Evolutionary conservation across 2,888 invertebrate genomes (phyloP), one percentile per base, ranked within the genome.

Genomic region (Diaphora mendica): DNA sequence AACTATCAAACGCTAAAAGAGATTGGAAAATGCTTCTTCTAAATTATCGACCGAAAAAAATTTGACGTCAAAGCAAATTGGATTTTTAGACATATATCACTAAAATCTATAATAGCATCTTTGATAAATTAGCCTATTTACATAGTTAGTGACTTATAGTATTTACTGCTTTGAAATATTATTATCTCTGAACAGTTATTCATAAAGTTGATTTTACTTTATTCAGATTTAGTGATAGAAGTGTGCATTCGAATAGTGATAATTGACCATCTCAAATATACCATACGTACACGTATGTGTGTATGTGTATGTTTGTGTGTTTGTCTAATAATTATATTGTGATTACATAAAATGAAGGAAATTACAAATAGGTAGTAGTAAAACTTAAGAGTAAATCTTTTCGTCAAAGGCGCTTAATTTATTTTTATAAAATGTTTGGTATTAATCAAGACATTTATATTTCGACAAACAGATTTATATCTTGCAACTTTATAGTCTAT

Each of bases 41-140:
- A 85, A 86, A 86, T 86, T 87, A 89, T 89, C 87, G n/a, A 55
- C 62, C 74, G 80, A 87, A 67, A 67, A 39, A 88, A 85, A 87
- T 85, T 85, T 85, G 86, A 89, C 87, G 86, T 88, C 84, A 83
- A 76, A 88, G 88, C 88, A 89, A 90, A 91, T 91, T 90, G 88
- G 89, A 86, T 88, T 88, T 83, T 84, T 76, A 85, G 81, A 82
- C 84, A 87, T 88, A 89, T 88, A 89, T 87, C 86, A 84, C 81
- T 84, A 83, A 88, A 89, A 89, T 88, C 88, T 86, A 85, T 90
- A 86, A 88, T 88, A 86, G 87, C 85, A 79, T 84, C 85, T 76
- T 85, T 84, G 85, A 89, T 88, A 86, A 84, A 86, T 89, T 88
- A 85, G 86, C 70, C 48, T 68, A 48, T 75, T 72, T 66, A 44